Conservation (phyloP, 2,113 vertebrate species). For the Zapornia atra region DNA sequence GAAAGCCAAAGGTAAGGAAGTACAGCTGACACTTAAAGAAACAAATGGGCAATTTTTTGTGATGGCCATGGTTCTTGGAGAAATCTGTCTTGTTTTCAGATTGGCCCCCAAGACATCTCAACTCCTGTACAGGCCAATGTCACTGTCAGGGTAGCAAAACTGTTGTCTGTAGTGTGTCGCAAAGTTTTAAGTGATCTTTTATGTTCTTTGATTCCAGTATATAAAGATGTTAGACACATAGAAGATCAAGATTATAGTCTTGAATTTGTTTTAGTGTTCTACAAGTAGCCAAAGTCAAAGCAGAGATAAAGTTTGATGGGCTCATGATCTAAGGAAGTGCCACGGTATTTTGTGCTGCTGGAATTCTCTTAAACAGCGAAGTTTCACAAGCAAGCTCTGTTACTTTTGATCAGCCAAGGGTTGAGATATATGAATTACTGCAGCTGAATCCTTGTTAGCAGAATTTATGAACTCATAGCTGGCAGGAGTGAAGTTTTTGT, state of each 20-base stretch:
- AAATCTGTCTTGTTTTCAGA: background rate
- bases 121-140: background rate
- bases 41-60: background rate
- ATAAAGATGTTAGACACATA: background rate
- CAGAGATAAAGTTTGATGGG: background rate
- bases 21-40: background rate
- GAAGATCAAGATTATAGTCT: background rate
- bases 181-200: background rate
- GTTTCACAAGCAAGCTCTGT: background rate
- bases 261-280: background rate
- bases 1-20: background rate
- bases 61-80: background rate
- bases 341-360: background rate
- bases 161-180: background rate
- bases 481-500: background rate
- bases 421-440: background rate
- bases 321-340: background rate
- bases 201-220: background rate
- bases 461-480: background rate
- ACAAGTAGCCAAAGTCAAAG: background rate
- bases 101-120: background rate
- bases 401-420: background rate
- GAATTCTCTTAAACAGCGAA: background rate
- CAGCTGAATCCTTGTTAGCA: background rate
- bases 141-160: background rate